Evolutionary conservation across 2,888 invertebrate species (phyloP), one percentile per base, ranked within the genome.

Genomic region (Malachius bipustulatus): DNA sequence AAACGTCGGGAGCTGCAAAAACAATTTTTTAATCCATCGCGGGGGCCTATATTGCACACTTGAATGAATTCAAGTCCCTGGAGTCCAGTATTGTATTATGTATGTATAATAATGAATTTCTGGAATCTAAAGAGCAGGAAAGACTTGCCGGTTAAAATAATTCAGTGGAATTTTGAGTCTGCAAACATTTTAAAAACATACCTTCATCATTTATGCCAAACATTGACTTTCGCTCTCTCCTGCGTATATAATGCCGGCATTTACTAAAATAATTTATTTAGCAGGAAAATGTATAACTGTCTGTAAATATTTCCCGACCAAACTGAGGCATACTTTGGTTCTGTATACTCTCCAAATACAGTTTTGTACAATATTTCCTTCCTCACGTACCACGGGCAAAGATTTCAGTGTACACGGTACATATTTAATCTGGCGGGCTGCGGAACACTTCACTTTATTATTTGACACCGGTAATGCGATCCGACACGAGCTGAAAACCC

Each of bases 181-280:
- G 39, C 34, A 39, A 39, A 39, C 45, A 44, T 45, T 47, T 46
- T 43, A 46, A 52, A n/a, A 54, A 47, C 50, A 50, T 50, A 52
- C 48, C 49, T 49, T 49, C 42, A 51, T 47, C 52, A 51, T 54
- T 55, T 52, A 49, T 51, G 50, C 53, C 53, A 59, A 60, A 60
- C 59, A 60, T 60, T 60, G 57, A 59, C 58, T 59, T 57, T 57
- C 50, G 53, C 54, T 58, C 57, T 56, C 54, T 54, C 48, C 45
- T 49, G 46, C 50, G 56, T 53, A 54, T 57, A 57, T 60, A 58
- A 58, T 56, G 55, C 58, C 59, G 59, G 58, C 60, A 60, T 61
- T 62, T 61, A 61, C 62, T 57, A 61, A 61, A 62, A 62, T 61
- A 62, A 62, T 62, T 62, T 62, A 62, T 62, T 62, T 62, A 62